Conservation (phyloP, 1,140 invertebrate genomes). For the Hypsibius dujardini region DNA sequence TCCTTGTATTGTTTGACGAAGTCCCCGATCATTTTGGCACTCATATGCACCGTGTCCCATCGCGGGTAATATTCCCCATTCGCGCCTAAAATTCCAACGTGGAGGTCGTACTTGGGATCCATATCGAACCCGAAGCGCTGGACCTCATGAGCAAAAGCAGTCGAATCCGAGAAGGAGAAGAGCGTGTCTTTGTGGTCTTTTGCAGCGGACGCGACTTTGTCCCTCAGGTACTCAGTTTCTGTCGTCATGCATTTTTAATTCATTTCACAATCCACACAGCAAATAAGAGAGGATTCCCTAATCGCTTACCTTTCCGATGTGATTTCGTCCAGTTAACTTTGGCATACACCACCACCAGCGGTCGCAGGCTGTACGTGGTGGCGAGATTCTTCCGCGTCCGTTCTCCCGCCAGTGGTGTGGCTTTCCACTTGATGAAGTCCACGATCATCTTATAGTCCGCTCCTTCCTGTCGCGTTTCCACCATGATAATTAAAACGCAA, state of each 20-base stretch:
- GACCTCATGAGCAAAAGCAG: neutral
- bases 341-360: neutral
- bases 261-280: too few species aligned
- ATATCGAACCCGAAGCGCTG: neutral
- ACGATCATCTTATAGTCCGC: conserved; percentile 1
- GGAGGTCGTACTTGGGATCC: conserved; percentile 15
- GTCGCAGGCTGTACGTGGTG: neutral
- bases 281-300: too few species aligned
- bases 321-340: conserved; percentile 4
- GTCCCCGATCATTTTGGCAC: conserved; percentile 12
- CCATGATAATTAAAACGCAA: too few species aligned
- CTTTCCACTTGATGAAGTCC: conserved; percentile 1
- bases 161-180: neutral
- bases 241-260: too few species aligned
- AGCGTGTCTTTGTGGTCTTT: conserved; percentile 14
- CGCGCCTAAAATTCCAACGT: conserved; percentile 2
- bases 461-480: neutral
- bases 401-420: conserved; percentile 12
- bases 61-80: conserved; percentile 9
- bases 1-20: conserved; percentile 1
- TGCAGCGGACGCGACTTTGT: conserved; percentile 6
- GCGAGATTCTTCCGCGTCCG: neutral
- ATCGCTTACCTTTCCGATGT: neutral
- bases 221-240: neutral
- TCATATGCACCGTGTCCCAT: conserved; percentile 16